Evolutionary conservation across 1,140 invertebrate species (phyloP).

Genomic region (Chelonus insularis): DNA sequence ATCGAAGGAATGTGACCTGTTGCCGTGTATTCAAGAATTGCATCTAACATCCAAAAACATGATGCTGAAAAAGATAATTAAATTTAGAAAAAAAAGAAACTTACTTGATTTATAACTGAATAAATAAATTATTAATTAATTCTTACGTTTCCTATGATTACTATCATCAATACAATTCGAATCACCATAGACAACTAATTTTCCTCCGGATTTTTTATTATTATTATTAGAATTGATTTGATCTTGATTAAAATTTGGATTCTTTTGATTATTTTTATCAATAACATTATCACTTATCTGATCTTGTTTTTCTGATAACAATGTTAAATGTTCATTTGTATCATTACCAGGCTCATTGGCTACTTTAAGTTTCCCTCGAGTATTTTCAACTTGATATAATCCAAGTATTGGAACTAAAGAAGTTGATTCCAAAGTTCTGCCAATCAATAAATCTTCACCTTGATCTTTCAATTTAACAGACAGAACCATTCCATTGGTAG

Average conservation of each 20-base stretch:
- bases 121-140: too few relatives aligned
- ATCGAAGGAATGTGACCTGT: conserved; percentile 72
- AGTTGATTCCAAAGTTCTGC: conserved; percentile 52
- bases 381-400: conserved; percentile 71
- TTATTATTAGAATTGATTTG: conserved; percentile 53
- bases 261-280: conserved; percentile 19
- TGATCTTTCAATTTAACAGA: conserved; percentile 65
- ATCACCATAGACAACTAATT: conserved; percentile 90
- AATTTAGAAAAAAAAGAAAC: background rate
- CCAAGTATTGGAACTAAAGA: conserved; percentile 81
- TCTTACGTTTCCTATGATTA: conserved; percentile 74
- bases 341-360: conserved; percentile 34
- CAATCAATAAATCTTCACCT: conserved; percentile 67
- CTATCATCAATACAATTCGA: conserved; percentile 94
- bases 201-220: conserved; percentile 53
- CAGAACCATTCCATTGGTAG: conserved; percentile 65
- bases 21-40: conserved; percentile 87
- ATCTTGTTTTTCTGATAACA: too few relatives aligned
- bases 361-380: background rate
- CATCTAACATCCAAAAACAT: conserved; percentile 93
- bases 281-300: too few relatives aligned
- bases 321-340: too few relatives aligned
- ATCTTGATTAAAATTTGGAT: too few relatives aligned
- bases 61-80: conserved; percentile 57
- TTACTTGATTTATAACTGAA: conserved; percentile 17